Base-by-base conservation (phyloP, 2,888 invertebrate genomes). In the Hecatera dysodea region DNA sequence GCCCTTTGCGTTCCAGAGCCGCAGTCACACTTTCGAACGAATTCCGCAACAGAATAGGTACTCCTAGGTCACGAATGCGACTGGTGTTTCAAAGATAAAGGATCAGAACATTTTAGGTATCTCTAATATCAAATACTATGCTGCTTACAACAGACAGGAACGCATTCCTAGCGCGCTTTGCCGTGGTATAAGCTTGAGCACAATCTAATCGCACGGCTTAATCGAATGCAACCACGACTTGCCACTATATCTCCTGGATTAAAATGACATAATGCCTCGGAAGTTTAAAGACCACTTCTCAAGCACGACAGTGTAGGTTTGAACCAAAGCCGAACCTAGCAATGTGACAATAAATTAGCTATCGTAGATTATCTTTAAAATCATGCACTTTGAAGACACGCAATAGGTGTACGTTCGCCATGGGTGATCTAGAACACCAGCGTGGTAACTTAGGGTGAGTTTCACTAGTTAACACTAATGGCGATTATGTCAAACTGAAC, bases 171-270 rank as follows among this genome's bases (percentile, higher is more conserved):
- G n/a, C 46, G 29, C 12, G 19, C 29, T 64, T n/a, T 24, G 52
- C 33, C 17, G 19, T 19, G 17, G 33, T 46, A 15, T 12, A 22
- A 73, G 27, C 46, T 22, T 27, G 15, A n/a, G 15, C 33, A 46
- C 19, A 59, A 59, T 73, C 46, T 67, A 59, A 75, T 75, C 75
- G 12, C 46, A 29, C 19, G 39, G n/a, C 29, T 57, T 27, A 50
- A 74, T 66, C 72, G 39, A 52, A 33, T 75, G 12, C 57, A 52
- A 39, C 27, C 24, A 42, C 39, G 36, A 27, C 33, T 72, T 33
- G 17, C 8, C 44, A 57, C 29, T 39, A 67, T 53, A 66, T 57
- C 8, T 46, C 12, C 24, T 46, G 33, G 24, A 64, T 64, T 73
- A 22, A 29, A 72, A 29, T 69, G 12, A 39, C 5, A 17, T 29